Evolutionary conservation across 2,113 vertebrate species (phyloP), one percentile per base, ranked within the genome.

Genomic region (cattle (Bos taurus)): DNA sequence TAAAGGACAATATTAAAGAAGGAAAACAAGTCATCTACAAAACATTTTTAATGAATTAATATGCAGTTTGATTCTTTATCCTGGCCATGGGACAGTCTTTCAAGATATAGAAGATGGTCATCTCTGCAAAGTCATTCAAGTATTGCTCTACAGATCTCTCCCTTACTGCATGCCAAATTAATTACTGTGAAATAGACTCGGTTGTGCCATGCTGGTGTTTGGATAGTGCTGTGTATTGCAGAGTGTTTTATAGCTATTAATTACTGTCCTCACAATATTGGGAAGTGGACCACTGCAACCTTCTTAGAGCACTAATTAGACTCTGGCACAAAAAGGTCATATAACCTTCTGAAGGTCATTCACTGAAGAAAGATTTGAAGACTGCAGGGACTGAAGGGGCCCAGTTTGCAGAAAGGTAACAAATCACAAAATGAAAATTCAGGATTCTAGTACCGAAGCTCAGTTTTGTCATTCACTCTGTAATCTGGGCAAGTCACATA

Each of bases 241-340:
- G 52, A 60, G 26, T 95, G 60, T 92, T 96, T 97, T 94, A 84
- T 93, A 78, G 92, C 57, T 97, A 91, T 93, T 97, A 89, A 93
- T 93, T 74, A 89, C 71, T 28, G 40, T 83, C n/a, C 57, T 94
- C 71, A 54, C 28, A 94, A 17, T 88, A 59, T 78, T 92, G 92
- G 57, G 40, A 78, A 91, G 28, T 89, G 25, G 67, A 94, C 78
- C 36, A 93, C 54, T 67, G 23, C 6, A 88, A 30, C 43, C 71
- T 94, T 94, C 57, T 74, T 67, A 60, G 67, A 90, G 46, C 25
- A 59, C 77, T 91, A 97, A 97, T 96, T 97, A 96, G 84, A 90
- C 23, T 56, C 74, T 84, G 48, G 17, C 43, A 62, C 52, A 91
- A 30, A 62, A 74, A 78, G 56, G 60, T 83, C 60, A 62, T 30